A percentile compares a stretch with the other conserved stretches of the same genome.
phyloP scores from a whole-genome alignment of 92 coral and sea anemone species.

The Zoanthus sansibaricus region DNA sequence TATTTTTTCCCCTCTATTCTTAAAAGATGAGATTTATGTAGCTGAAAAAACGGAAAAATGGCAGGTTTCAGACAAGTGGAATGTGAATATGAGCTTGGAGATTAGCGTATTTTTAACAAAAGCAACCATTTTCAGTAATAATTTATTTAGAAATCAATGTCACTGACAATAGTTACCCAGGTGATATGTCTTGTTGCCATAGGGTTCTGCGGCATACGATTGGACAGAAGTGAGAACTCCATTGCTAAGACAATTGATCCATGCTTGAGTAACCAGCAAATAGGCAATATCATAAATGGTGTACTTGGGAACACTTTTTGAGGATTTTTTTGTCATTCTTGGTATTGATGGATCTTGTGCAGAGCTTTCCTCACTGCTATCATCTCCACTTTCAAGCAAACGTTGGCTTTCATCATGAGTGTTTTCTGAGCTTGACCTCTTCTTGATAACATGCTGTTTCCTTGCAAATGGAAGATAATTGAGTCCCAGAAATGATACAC shows the following conservation, averaged over 20 bases:
- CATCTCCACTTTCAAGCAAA: constrained; percentile 18
- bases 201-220: constrained; percentile 87
- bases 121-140: too few species aligned
- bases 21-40: too few species aligned
- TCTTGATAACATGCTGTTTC: constrained; percentile 63
- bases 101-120: too few species aligned
- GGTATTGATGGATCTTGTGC: constrained; percentile 20
- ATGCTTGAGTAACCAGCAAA: constrained; percentile 74
- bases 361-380: neutral
- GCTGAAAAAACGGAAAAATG: too few species aligned
- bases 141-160: too few species aligned
- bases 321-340: neutral
- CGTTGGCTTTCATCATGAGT: constrained; percentile 54
- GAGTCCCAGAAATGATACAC: constrained; percentile 80
- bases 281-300: constrained; percentile 46
- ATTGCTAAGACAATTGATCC: constrained; percentile 86
- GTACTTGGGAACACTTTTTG: constrained; percentile 3
- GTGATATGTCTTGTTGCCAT: constrained; percentile 83
- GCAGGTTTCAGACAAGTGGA: too few species aligned
- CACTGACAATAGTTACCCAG: constrained; percentile 67
- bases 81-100: too few species aligned
- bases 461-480: constrained; percentile 85
- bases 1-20: too few species aligned
- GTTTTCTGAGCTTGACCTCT: neutral
- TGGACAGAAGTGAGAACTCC: constrained; percentile 78